Base-by-base conservation (phyloP, 2,888 invertebrate genomes). In the Bembecia ichneumoniformis region DNA sequence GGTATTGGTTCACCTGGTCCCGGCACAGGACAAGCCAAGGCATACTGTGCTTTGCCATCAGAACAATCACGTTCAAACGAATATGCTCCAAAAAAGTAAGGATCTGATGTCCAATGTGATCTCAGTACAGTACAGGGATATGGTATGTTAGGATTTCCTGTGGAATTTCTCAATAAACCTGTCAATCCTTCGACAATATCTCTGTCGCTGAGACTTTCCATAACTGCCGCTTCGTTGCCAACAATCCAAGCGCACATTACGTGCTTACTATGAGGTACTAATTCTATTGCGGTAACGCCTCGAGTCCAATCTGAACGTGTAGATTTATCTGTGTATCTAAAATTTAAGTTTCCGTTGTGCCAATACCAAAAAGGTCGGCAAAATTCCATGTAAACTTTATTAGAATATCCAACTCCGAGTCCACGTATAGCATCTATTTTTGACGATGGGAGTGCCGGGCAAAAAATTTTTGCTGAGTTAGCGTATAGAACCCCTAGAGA, bases 311-410 rank as follows among this genome's bases (percentile, higher is more conserved):
- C 90, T 3, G 82, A 82, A 52, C 91, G 77, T 36, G 80, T 71
- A 13, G 81, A 62, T 1, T 89, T 66, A 56, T 90, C 89, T 2
- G 83, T 82, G 88, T 90, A 92, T 28, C 89, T 89, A 48, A 94
- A 90, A 55, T 90, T 89, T 14, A 94, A 79, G 43, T 87, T 74
- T 1, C 90, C 91, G 57, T 90, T 89, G 47, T 90, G 89, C 91
- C 92, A 93, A 4, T 88, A 89, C 90, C 92, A 92, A 59, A 94
- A 93, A 0, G 94, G 93, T 13, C 90, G 86, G 43, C 91, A 88
- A 66, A 93, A 95, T 60, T 94, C 92, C 43, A 95, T 71, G 64
- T 92, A 94, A 36, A 95, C 89, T 80, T 94, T 95, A 62, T 94
- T 91, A 9, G 93, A 92, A 60, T 88, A 89, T 0, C 94, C 95